These are phyloP conservation scores for Sycophaga agraensis DNA, from an alignment of 1,140 invertebrate species.

Conservation along the genomic window DNA sequence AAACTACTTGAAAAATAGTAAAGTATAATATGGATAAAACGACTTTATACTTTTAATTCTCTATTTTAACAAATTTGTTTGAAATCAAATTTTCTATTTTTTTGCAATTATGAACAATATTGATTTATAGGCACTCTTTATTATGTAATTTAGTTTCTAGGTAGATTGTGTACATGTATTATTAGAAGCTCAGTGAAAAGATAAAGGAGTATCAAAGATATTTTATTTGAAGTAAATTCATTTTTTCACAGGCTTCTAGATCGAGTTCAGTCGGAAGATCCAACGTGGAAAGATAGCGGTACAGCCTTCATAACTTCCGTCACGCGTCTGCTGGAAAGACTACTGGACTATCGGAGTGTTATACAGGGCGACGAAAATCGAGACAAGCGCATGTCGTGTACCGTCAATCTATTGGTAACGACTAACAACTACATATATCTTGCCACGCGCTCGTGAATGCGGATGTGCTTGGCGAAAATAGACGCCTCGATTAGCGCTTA, in stretches of 20 bases:
- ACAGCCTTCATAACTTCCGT: slow-evolving; percentile 90
- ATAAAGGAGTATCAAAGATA: no score
- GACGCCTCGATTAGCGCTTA: background rate
- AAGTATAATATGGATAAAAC: no score
- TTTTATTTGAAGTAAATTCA: no score
- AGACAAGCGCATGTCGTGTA: slow-evolving; percentile 95
- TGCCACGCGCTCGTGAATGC: background rate
- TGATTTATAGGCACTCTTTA: no score
- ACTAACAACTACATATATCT: background rate
- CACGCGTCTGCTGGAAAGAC: slow-evolving; percentile 80
- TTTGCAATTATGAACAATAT: no score
- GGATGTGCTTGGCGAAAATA: background rate
- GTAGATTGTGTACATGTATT: no score
- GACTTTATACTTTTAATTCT: no score
- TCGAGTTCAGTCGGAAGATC: slow-evolving; percentile 80
- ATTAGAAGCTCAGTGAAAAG: no score
- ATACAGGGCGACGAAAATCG: slow-evolving; percentile 90
- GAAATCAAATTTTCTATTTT: no score
- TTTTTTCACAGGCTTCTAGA: slow-evolving; percentile 79
- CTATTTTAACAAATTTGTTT: no score
- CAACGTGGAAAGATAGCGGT: slow-evolving; percentile 86
- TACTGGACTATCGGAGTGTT: slow-evolving; percentile 90
- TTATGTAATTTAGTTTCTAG: no score
- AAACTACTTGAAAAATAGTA: no score
- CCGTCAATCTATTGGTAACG: slow-evolving; percentile 65